These are phyloP conservation scores for Fragum sueziense DNA, from an alignment of 2,888 invertebrate species.

Conservation along the genomic window DNA sequence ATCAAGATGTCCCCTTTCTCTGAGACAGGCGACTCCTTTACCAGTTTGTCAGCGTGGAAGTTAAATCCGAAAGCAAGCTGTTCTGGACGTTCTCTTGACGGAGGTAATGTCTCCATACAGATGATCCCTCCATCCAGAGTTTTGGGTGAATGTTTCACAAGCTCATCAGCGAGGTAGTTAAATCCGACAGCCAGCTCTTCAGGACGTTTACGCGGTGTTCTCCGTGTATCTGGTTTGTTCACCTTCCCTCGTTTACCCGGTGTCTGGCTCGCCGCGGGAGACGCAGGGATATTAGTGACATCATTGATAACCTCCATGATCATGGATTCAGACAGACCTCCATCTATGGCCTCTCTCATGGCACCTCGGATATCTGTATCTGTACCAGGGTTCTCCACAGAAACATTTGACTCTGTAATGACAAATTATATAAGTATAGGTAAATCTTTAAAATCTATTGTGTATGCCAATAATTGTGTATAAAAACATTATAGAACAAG, in stretches of 20 bases:
- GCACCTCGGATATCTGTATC: constrained; percentile 36
- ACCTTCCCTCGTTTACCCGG: constrained; percentile 39
- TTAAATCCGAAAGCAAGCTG: constrained; percentile 56
- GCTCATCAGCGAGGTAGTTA: constrained; percentile 52
- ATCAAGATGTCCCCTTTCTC: constrained; percentile 41
- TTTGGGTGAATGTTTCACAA: constrained; percentile 53
- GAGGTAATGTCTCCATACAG: constrained; percentile 36
- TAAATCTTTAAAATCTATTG: no score
- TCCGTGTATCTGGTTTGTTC: constrained; percentile 30
- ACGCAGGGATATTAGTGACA: constrained; percentile 20
- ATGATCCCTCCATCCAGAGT: constrained; percentile 54
- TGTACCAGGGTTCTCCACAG: no score
- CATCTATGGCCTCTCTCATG: constrained; percentile 46
- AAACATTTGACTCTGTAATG: no score
- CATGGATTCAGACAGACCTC: constrained; percentile 50
- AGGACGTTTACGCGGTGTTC: constrained; percentile 45
- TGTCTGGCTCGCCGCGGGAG: not conserved
- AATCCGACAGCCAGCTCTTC: constrained; percentile 60
- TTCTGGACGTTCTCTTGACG: constrained; percentile 44
- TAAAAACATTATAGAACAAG: no score
- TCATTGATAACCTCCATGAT: constrained; percentile 59
- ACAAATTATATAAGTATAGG: no score
- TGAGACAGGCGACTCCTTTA: constrained; percentile 47
- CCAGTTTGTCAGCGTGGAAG: constrained; percentile 45
- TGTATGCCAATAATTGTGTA: no score